Evolutionary conservation across 2,797 vertebrate genomes (phyloP).

Genomic region (Zonotrichia albicollis): DNA sequence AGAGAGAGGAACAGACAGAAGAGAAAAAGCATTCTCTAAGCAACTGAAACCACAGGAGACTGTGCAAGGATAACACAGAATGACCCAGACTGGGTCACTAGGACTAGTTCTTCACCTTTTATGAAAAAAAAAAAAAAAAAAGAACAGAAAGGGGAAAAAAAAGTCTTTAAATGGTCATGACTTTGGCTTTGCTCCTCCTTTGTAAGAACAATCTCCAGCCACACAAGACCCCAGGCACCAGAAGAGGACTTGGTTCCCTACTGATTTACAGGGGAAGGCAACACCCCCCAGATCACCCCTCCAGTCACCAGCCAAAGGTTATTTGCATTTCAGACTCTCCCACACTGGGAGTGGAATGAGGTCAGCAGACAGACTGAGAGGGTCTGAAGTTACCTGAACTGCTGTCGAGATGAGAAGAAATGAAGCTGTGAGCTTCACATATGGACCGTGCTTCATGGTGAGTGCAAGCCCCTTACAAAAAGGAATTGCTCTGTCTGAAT

Average conservation of each 20-base stretch:
- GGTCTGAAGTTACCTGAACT: slow-evolving; percentile 86
- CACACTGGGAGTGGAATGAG: slow-evolving; percentile 22
- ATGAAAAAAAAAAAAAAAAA: background rate
- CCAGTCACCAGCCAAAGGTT: slow-evolving; percentile 22
- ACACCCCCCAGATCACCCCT: slow-evolving; percentile 40
- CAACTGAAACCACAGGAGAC: slow-evolving; percentile 21
- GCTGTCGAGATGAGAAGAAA: slow-evolving; percentile 96
- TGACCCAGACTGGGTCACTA: slow-evolving; percentile 13
- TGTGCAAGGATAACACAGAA: background rate
- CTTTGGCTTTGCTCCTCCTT: background rate
- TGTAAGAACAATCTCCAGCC: slow-evolving; percentile 22
- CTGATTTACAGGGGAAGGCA: background rate
- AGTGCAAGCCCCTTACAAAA: slow-evolving; percentile 88
- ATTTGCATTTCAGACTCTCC: background rate
- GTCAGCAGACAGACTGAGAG: background rate
- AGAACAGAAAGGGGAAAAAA: background rate
- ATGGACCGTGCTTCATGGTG: slow-evolving; percentile 88
- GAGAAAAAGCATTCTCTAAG: slow-evolving; percentile 9
- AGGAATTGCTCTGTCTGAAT: slow-evolving; percentile 82
- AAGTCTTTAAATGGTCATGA: background rate
- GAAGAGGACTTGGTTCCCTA: background rate
- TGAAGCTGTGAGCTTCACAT: slow-evolving; percentile 87
- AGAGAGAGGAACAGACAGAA: slow-evolving; percentile 4
- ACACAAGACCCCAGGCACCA: background rate
- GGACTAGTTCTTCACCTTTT: slow-evolving; percentile 15